A percentile compares a stretch with the other conserved stretches of the same genome.
phyloP scores from a whole-genome alignment of 2,888 invertebrate genomes.

The Maniola hyperantus region DNA sequence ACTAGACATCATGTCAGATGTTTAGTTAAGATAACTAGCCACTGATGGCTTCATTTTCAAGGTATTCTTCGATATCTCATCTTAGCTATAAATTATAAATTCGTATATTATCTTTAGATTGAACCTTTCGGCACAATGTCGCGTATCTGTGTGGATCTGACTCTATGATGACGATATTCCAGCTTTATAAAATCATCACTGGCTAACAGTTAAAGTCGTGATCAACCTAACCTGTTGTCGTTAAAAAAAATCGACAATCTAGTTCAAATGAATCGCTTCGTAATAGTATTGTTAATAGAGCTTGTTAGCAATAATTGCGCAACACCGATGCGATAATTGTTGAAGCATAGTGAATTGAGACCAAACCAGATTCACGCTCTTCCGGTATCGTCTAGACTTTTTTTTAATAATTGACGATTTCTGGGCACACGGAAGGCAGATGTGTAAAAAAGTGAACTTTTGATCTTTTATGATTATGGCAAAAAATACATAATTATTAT shows the following conservation, averaged over 20 bases:
- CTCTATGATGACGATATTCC: not conserved
- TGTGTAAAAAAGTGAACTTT: not conserved
- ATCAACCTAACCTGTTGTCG: not conserved
- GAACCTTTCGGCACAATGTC: too few relatives aligned
- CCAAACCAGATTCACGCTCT: slow-evolving; percentile 6
- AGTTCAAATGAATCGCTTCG: slow-evolving; percentile 6
- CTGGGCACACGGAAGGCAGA: not conserved
- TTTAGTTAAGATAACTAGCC: too few relatives aligned
- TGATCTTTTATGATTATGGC: too few relatives aligned
- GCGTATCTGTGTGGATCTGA: too few relatives aligned
- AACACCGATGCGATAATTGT: slow-evolving; percentile 8
- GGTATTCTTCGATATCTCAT: too few relatives aligned
- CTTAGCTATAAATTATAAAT: too few relatives aligned
- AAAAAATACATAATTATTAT: too few relatives aligned
- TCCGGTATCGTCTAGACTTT: not conserved
- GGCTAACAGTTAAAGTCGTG: not conserved
- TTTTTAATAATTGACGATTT: not conserved
- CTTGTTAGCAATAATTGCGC: slow-evolving; percentile 3
- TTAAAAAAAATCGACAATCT: slow-evolving; percentile 1
- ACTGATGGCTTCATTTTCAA: too few relatives aligned
- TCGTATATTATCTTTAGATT: too few relatives aligned
- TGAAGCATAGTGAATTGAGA: slow-evolving; percentile 5
- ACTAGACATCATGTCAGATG: too few relatives aligned
- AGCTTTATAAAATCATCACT: not conserved
- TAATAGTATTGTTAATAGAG: slow-evolving; percentile 10